A percentile compares a stretch with the other conserved stretches of the same genome.
phyloP scores from a whole-genome alignment of 2,888 invertebrate species.

The Agrochola macilenta region DNA sequence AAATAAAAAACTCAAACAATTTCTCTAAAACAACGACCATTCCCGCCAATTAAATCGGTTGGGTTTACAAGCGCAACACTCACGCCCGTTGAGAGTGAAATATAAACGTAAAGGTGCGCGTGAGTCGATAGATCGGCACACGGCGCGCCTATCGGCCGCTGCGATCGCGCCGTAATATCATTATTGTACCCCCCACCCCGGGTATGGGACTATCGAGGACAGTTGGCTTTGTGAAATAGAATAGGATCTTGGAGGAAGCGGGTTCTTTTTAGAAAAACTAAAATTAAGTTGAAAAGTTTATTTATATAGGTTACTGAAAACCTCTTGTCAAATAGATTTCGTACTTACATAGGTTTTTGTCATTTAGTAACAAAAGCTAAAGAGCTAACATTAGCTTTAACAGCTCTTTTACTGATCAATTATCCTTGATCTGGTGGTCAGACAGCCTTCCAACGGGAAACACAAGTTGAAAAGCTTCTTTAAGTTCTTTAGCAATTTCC shows the following conservation, averaged over 20 bases:
- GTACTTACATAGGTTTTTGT: neutral
- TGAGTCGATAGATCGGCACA: constrained; percentile 72
- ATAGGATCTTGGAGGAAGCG: neutral
- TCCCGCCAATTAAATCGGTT: constrained; percentile 84
- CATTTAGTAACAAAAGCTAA: neutral
- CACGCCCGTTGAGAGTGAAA: constrained; percentile 79
- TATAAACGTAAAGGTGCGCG: constrained; percentile 75
- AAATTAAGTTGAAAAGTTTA: no score
- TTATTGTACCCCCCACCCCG: constrained; percentile 80
- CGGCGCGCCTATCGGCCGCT: constrained; percentile 61
- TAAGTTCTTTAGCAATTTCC: neutral
- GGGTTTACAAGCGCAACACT: constrained; percentile 80
- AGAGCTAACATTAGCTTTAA: neutral
- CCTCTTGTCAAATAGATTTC: neutral
- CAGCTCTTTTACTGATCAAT: neutral
- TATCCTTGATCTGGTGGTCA: neutral
- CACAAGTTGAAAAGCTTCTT: no score
- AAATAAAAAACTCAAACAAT: constrained; percentile 60
- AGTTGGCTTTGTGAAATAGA: constrained; percentile 1
- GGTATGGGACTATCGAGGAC: constrained; percentile 56
- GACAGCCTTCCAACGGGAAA: neutral
- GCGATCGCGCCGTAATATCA: constrained; percentile 77
- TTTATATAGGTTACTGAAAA: neutral
- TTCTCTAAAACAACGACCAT: constrained; percentile 72
- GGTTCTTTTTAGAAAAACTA: neutral